A percentile compares a stretch with the other conserved stretches of the same genome.
phyloP scores from a whole-genome alignment of 2,113 vertebrate genomes.

The Lamprotornis superbus region DNA sequence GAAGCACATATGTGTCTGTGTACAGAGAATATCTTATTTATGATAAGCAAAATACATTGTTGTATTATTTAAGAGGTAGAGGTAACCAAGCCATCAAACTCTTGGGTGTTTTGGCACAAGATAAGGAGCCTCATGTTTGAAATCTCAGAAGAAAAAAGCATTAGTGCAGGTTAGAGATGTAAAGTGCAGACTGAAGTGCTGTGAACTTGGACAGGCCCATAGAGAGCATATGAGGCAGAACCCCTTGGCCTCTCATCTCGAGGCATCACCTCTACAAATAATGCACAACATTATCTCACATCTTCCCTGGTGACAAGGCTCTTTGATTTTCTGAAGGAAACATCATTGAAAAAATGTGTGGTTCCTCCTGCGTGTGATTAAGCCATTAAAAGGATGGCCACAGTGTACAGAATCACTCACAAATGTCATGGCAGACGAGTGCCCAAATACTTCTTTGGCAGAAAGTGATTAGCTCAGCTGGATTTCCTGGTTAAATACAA shows the following conservation, averaged over 20 bases:
- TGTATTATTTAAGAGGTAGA: background rate
- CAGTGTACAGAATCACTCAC: background rate
- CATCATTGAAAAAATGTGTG: background rate
- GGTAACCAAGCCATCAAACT: background rate
- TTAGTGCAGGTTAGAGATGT: background rate
- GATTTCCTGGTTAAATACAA: slow-evolving; percentile 73
- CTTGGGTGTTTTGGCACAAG: background rate
- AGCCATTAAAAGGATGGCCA: slow-evolving; percentile 27
- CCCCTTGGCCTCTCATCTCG: background rate
- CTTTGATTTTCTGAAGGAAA: slow-evolving; percentile 49
- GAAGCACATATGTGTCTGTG: background rate
- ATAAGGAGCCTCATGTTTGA: background rate
- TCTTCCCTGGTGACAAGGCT: background rate
- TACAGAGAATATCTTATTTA: background rate
- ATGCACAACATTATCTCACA: background rate
- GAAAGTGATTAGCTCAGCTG: slow-evolving; percentile 60
- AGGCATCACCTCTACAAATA: background rate
- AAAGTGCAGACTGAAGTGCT: background rate
- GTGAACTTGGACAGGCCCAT: background rate
- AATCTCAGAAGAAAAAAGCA: background rate
- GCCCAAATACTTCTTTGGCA: slow-evolving; percentile 55
- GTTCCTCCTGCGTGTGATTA: slow-evolving; percentile 1
- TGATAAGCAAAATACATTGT: background rate
- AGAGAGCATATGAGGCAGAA: background rate
- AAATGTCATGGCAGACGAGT: slow-evolving; percentile 38